Base-by-base conservation (phyloP, 2,888 invertebrate species). In the Callyntrura sp. region DNA sequence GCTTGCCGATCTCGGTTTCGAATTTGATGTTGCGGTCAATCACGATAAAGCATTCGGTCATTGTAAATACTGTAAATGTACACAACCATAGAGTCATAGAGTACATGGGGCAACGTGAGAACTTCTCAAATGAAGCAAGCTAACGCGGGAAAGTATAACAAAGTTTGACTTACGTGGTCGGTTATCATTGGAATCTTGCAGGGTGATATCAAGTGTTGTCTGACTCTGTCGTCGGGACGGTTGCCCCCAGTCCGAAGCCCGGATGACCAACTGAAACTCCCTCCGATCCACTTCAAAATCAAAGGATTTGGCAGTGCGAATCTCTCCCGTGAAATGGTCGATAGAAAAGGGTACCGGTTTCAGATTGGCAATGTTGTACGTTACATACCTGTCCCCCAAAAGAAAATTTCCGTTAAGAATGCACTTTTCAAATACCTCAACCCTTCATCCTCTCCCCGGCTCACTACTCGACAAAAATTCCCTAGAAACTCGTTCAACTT, bases 311-410 rank as follows among this genome's bases (percentile, higher is more conserved):
- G 97, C 97, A 0, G 98, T 98, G 93, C 96, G 96, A n/a, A 99
- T 96, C 48, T 97, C 96, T 0, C 99, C 99, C 6, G 97, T 97
- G 95, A 98, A 98, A 94, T 98, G 98, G 94, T 99, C 98, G 73
- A 99, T 97, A 93, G 98, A 98, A 94, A 99, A 99, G n/a, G 99
- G 99, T 17, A 98, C 97, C 85, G 97, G 97, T 94, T 97, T 97
- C 84, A 98, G 95, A 95, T 98, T 98, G 82, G 98, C 98, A 93
- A 99, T 97, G 93, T 98, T 97, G 95, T 98, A 99, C 0, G 98
- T 98, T 93, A 99, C 97, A 95, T 98, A 98, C 0, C 98, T 98
- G 55, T 11, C 6, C 6, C 20, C 6, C 23, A 25, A 60, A 60
- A 51, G 3, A 5, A 14, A 5, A 51, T 51, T 17, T 14, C 17